Percentiles rank a stretch among this genome's conserved stretches.
Conservation (phyloP, 1,140 invertebrate genomes). For the Saxidomus purpurata region DNA sequence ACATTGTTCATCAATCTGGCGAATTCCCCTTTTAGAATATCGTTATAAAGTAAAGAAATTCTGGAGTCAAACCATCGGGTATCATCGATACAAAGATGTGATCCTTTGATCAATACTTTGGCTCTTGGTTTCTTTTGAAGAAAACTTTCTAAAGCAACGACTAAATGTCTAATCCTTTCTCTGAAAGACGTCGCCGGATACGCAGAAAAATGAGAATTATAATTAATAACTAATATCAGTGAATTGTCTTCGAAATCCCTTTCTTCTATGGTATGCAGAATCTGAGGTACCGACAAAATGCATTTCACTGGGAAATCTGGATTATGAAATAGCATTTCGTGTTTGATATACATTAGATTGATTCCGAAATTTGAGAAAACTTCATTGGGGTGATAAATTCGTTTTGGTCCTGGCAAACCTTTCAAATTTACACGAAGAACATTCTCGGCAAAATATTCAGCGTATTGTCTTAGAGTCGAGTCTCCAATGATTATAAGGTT, state of each 20-base stretch:
- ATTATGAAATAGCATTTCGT: slow-evolving; percentile 59
- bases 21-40: slow-evolving; percentile 41
- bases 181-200: slow-evolving; percentile 7
- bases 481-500: slow-evolving; percentile 16
- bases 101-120: slow-evolving; percentile 28
- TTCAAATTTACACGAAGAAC: slow-evolving; percentile 1
- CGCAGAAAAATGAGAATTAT: slow-evolving; percentile 32
- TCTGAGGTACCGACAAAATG: not conserved
- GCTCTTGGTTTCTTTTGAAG: slow-evolving; percentile 9
- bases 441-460: slow-evolving; percentile 12
- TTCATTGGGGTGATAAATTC: slow-evolving; percentile 2
- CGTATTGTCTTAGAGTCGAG: slow-evolving; percentile 47
- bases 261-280: not conserved
- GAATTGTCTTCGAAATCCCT: not conserved
- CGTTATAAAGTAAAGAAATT: not conserved
- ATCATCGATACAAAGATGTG: slow-evolving; percentile 23
- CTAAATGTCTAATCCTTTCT: not conserved
- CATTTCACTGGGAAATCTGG: slow-evolving; percentile 8
- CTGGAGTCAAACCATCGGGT: slow-evolving; percentile 39
- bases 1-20: slow-evolving; percentile 20
- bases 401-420: not conserved
- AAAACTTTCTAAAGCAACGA: not conserved
- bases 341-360: slow-evolving; percentile 25
- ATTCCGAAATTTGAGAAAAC: not conserved
- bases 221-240: slow-evolving; percentile 22